phyloP scores from a whole-genome alignment of 1,140 invertebrate genomes.

The Galendromus occidentalis region DNA sequence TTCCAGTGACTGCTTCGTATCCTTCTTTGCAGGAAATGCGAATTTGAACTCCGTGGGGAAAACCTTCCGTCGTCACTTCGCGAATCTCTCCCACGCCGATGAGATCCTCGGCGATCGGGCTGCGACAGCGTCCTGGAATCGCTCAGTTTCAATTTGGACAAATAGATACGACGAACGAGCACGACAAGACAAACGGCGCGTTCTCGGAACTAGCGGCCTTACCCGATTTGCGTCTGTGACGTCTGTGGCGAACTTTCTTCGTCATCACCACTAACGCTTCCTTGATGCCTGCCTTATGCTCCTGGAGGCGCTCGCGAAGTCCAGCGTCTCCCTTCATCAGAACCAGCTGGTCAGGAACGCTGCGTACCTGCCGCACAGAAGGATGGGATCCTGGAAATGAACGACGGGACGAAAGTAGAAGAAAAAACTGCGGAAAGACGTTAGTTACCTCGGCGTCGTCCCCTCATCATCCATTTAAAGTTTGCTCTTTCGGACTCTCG shows the following conservation, averaged over 20 bases:
- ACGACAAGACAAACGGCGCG: too few species aligned
- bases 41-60: slow-evolving; percentile 40
- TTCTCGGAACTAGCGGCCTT: not conserved
- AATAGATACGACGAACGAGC: too few species aligned
- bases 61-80: slow-evolving; percentile 20
- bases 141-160: too few species aligned
- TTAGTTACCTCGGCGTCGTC: too few species aligned
- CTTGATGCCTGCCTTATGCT: not conserved
- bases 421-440: too few species aligned
- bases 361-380: slow-evolving; percentile 14
- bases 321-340: not conserved
- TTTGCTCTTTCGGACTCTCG: not conserved
- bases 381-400: slow-evolving; percentile 19
- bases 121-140: not conserved
- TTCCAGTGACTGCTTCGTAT: slow-evolving; percentile 48
- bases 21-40: slow-evolving; percentile 48
- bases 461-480: too few species aligned
- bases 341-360: not conserved
- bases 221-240: slow-evolving; percentile 7
- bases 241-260: not conserved
- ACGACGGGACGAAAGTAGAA: too few species aligned
- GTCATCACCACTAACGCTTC: slow-evolving; percentile 1
- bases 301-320: not conserved
- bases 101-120: slow-evolving; percentile 6
- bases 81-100: slow-evolving; percentile 18